Conservation (phyloP, 2,113 vertebrate species). For the Bombycilla garrulus region DNA sequence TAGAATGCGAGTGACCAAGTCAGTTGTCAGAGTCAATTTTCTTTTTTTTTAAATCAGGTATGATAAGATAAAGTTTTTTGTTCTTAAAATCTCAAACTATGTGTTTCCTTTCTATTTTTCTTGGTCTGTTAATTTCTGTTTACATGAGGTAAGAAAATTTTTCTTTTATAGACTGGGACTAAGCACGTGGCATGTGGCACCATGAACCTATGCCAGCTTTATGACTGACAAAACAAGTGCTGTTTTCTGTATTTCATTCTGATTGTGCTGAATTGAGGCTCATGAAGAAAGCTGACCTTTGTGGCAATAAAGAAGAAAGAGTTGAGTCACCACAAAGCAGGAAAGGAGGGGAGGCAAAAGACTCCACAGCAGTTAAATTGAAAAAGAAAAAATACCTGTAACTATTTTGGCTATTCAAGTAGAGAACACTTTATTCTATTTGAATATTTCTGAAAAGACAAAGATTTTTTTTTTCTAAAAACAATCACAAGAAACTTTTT, state of each 20-base stretch:
- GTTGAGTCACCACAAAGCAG: not conserved
- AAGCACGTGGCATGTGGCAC: not conserved
- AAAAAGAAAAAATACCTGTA: not conserved
- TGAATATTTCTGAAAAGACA: not conserved
- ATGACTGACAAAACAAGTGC: not conserved
- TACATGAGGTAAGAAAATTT: not conserved
- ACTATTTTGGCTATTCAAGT: not conserved
- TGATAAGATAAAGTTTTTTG: not conserved
- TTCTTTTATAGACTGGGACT: not conserved
- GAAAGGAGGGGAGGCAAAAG: not conserved
- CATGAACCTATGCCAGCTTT: not conserved
- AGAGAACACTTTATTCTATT: not conserved
- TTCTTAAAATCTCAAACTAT: not conserved
- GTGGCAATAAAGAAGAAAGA: not conserved
- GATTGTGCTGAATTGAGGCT: not conserved
- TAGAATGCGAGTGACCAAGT: not conserved
- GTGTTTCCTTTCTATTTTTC: not conserved
- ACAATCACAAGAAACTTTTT: not conserved
- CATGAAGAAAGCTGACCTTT: slow-evolving; percentile 14
- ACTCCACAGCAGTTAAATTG: not conserved
- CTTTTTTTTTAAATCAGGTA: not conserved
- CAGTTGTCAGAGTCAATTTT: not conserved
- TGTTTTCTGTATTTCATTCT: slow-evolving; percentile 27
- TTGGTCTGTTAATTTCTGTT: not conserved
- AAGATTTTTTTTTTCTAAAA: not conserved